Base-by-base conservation (phyloP, 2,888 invertebrate species). In the Tenthredo notha region DNA sequence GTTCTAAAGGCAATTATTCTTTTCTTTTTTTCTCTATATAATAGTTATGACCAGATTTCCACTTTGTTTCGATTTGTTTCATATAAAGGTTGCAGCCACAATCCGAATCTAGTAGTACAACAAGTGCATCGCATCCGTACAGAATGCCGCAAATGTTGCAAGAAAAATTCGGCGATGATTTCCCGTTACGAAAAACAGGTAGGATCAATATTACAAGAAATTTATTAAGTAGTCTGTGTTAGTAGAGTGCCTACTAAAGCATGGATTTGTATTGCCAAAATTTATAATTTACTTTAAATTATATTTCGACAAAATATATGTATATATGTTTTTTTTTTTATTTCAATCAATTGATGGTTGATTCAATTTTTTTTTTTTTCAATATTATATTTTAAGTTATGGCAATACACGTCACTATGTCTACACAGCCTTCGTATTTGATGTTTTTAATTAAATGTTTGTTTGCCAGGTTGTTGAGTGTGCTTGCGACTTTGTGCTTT, bases 171-270 rank as follows among this genome's bases (percentile, higher is more conserved):
- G 96, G 96, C 87, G 96, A 96, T 86, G 98, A 98, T 95, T 98
- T 98, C 94, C 98, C 98, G 82, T 95, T 99, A 72, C 94, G 98
- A 90, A 99, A 99, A 95, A 98, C 98, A 95, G 98, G 98, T 99
- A 94, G 94, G 95, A 47, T 74, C 12, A 43, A 74, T 74, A 21
- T 74, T 10, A 61, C 4, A 61, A 7, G 61, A 25, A 61, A 25
- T 9, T 9, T 84, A 40, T 50, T 70, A 4, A 12, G 43, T 85
- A 43, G 33, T 83, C 47, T 58, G 40, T 83, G 40, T 87, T 89
- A 89, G 89, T 89, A 91, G 91, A 90, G 90, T 90, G 91, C 90
- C 89, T 91, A 91, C 91, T 90, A 90, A 91, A 90, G 90, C 90
- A 91, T 90, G 90, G 90, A 89, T 84, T 82, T 84, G 61, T 72